Conservation (phyloP, 2,113 vertebrate genomes). For the Chloroceryle aenea region DNA sequence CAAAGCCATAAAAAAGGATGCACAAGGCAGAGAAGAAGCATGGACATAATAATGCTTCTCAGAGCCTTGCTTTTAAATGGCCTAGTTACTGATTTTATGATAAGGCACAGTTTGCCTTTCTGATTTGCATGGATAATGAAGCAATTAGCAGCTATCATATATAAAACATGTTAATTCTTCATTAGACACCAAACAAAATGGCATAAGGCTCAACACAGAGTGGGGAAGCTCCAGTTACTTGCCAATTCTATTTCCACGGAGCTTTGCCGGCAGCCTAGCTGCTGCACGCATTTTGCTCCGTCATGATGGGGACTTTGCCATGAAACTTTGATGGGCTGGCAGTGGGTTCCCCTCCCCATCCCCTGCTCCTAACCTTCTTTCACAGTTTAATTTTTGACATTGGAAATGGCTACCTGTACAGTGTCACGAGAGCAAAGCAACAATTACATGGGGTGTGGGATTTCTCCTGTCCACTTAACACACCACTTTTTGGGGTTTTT, state of each 20-base stretch:
- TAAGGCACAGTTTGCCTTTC: slow-evolving; percentile 80
- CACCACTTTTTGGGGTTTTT: slow-evolving; percentile 36
- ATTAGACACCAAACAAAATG: slow-evolving; percentile 69
- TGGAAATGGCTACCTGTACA: slow-evolving; percentile 64
- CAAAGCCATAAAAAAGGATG: slow-evolving; percentile 67
- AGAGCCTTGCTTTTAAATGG: slow-evolving; percentile 71
- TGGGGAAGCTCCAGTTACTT: slow-evolving; percentile 17
- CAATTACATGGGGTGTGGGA: slow-evolving; percentile 64
- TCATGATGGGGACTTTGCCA: slow-evolving; percentile 56
- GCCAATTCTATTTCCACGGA: neutral
- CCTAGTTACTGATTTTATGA: slow-evolving; percentile 77
- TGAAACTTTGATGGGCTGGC: slow-evolving; percentile 74
- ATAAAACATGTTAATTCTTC: slow-evolving; percentile 82
- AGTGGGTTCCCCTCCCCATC: slow-evolving; percentile 35
- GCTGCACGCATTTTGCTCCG: neutral
- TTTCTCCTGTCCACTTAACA: slow-evolving; percentile 57
- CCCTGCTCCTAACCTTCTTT: slow-evolving; percentile 71
- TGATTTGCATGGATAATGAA: slow-evolving; percentile 84
- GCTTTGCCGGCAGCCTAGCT: slow-evolving; percentile 35
- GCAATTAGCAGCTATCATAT: slow-evolving; percentile 81
- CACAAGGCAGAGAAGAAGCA: slow-evolving; percentile 59
- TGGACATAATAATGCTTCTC: slow-evolving; percentile 67
- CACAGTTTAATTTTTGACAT: slow-evolving; percentile 69
- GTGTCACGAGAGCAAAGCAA: slow-evolving; percentile 71
- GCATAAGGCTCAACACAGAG: slow-evolving; percentile 50